Percentiles rank a stretch among this genome's conserved stretches.
phyloP scores from a whole-genome alignment of 1,140 invertebrate species.

The Procambarus virginalis region DNA sequence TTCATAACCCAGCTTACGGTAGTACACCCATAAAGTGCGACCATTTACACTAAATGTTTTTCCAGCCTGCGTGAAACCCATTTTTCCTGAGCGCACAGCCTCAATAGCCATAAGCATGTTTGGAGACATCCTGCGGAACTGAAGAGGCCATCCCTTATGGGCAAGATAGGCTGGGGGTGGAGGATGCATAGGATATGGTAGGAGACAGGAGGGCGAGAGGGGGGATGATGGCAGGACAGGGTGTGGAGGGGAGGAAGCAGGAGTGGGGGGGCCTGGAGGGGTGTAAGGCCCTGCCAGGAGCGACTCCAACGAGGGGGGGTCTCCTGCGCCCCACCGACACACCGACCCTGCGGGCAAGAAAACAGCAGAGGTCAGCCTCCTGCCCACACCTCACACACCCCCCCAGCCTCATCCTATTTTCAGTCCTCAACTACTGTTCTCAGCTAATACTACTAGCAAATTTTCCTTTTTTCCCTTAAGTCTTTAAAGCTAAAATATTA shows the following conservation, averaged over 20 bases:
- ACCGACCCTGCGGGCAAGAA: conserved; percentile 68
- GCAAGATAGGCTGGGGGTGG: conserved; percentile 43
- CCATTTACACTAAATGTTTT: conserved; percentile 88
- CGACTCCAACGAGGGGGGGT: conserved; percentile 60
- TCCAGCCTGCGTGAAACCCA: conserved; percentile 88
- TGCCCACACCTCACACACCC: conserved; percentile 24
- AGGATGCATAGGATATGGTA: conserved; percentile 58
- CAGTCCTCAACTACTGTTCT: conserved; percentile 1
- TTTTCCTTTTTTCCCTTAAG: background rate
- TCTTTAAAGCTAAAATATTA: background rate
- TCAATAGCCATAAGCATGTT: conserved; percentile 78
- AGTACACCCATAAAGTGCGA: conserved; percentile 87
- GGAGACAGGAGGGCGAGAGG: conserved; percentile 26
- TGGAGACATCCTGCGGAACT: conserved; percentile 69
- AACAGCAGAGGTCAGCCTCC: conserved; percentile 66
- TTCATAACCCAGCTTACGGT: conserved; percentile 84
- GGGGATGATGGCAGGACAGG: conserved; percentile 34
- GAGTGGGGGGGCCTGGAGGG: conserved; percentile 62
- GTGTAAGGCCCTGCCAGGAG: conserved; percentile 58
- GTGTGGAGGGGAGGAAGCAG: conserved; percentile 54
- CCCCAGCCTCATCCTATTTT: conserved; percentile 1
- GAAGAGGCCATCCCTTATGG: conserved; percentile 63
- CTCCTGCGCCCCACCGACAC: conserved; percentile 63
- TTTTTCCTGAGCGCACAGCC: conserved; percentile 85
- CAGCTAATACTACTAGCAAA: background rate